Conservation (phyloP, 2,797 vertebrate genomes). For the Fistularia tabacaria region DNA sequence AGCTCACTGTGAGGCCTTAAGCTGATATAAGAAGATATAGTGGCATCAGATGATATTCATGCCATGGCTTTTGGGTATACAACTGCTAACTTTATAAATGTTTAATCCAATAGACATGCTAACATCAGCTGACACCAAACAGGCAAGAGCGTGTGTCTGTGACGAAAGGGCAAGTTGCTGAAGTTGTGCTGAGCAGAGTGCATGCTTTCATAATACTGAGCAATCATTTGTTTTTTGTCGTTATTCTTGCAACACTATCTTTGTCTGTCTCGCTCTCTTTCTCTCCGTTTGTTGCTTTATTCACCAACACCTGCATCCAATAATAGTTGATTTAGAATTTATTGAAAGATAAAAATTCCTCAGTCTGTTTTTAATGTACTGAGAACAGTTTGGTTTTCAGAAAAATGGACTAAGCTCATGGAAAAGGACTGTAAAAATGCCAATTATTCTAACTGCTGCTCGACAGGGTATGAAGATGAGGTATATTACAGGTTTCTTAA, state of each 20-base stretch:
- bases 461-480: too few species aligned
- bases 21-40: constrained; percentile 9
- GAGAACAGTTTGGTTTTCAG: background rate
- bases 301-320: background rate
- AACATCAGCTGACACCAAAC: constrained; percentile 21
- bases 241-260: too few species aligned
- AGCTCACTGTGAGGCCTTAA: background rate
- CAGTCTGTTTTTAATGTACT: too few species aligned
- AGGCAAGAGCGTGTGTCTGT: background rate
- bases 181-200: background rate
- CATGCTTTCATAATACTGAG: too few species aligned
- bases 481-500: too few species aligned
- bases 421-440: too few species aligned
- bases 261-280: too few species aligned
- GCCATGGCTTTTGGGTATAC: background rate
- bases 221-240: too few species aligned
- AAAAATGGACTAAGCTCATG: background rate
- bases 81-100: constrained; percentile 3
- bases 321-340: background rate
- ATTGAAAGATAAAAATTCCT: background rate
- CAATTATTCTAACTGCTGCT: too few species aligned
- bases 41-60: constrained; percentile 17
- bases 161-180: background rate
- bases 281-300: too few species aligned
- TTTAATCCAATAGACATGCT: constrained; percentile 17